These are phyloP conservation scores for Uromys caudimaculatus DNA, from an alignment of 2,797 vertebrate genomes.

Conservation along the genomic window DNA sequence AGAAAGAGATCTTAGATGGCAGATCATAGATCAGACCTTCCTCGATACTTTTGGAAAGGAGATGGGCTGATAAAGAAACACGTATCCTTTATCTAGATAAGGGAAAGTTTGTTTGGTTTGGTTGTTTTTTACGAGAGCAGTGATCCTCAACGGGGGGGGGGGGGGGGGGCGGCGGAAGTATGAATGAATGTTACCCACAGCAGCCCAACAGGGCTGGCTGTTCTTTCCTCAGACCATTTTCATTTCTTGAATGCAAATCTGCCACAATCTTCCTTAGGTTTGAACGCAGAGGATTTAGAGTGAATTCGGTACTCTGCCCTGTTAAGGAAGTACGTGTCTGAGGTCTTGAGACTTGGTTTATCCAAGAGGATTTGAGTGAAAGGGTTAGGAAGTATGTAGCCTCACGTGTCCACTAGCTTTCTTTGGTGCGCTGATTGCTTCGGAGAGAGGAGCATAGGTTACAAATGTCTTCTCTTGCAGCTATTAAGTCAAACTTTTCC, in stretches of 20 bases:
- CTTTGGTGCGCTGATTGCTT: not conserved
- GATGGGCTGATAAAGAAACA: slow-evolving; percentile 68
- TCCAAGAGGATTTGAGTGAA: not conserved
- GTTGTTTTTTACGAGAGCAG: slow-evolving; percentile 72
- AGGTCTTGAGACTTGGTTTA: slow-evolving; percentile 33
- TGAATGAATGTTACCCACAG: slow-evolving; percentile 45
- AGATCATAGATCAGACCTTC: slow-evolving; percentile 63
- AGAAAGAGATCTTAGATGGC: slow-evolving; percentile 74
- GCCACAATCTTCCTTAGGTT: not conserved
- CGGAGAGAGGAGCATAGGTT: not conserved
- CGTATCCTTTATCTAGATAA: slow-evolving; percentile 72
- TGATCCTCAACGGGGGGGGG: slow-evolving; percentile 48
- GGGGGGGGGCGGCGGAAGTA: not conserved
- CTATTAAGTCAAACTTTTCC: not conserved
- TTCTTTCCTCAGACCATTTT: not conserved
- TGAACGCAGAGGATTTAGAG: slow-evolving; percentile 6
- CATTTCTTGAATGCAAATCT: not conserved
- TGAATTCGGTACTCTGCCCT: not conserved
- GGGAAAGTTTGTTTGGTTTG: slow-evolving; percentile 66
- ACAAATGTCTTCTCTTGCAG: not conserved
- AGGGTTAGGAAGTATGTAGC: not conserved
- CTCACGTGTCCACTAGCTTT: not conserved
- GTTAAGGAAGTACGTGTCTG: not conserved
- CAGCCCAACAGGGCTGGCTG: not conserved
- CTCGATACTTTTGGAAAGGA: slow-evolving; percentile 69